A percentile compares a stretch with the other conserved stretches of the same genome.
phyloP scores from a whole-genome alignment of 2,888 invertebrate species.

The Chloroclysta siterata region DNA sequence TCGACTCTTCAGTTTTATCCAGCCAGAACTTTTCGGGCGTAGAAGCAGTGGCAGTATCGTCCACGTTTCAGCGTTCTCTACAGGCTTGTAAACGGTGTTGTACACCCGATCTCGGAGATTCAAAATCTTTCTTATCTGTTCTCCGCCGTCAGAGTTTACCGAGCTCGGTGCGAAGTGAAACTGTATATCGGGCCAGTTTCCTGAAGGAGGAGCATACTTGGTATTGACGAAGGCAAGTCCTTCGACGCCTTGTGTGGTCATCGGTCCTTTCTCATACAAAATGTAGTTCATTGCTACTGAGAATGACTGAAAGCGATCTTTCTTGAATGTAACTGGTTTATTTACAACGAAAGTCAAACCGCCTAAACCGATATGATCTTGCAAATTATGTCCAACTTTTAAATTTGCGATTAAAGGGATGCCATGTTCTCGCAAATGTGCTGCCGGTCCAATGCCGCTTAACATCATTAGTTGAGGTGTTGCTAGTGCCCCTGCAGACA shows the following conservation, averaged over 20 bases:
- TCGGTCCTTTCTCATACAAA: conserved; percentile 91
- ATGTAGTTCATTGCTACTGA: conserved; percentile 93
- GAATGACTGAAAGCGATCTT: conserved; percentile 90
- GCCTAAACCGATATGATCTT: conserved; percentile 95
- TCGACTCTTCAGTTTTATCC: conserved; percentile 91
- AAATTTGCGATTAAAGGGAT: conserved; percentile 91
- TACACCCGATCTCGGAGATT: conserved; percentile 92
- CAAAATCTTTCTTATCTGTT: conserved; percentile 90
- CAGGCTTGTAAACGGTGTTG: conserved; percentile 93
- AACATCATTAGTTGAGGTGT: conserved; percentile 96
- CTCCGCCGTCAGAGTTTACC: conserved; percentile 92
- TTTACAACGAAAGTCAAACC: conserved; percentile 93
- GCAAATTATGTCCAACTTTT: conserved; percentile 93
- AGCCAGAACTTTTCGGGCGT: conserved; percentile 94
- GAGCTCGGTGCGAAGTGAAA: conserved; percentile 95
- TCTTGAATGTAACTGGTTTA: conserved; percentile 91
- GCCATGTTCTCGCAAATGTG: conserved; percentile 88
- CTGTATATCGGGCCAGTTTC: conserved; percentile 93
- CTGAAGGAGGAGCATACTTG: conserved; percentile 91
- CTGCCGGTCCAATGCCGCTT: conserved; percentile 93
- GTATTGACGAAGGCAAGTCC: conserved; percentile 95
- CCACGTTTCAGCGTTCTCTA: conserved; percentile 92
- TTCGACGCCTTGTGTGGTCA: conserved; percentile 94
- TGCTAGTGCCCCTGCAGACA: conserved; percentile 94
- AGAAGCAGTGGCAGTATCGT: conserved; percentile 92